Percentiles rank a stretch among this genome's conserved stretches.
These are phyloP conservation scores for Camponotus vicinus DNA, from an alignment of 1,140 invertebrate genomes.

Conservation along the genomic window DNA sequence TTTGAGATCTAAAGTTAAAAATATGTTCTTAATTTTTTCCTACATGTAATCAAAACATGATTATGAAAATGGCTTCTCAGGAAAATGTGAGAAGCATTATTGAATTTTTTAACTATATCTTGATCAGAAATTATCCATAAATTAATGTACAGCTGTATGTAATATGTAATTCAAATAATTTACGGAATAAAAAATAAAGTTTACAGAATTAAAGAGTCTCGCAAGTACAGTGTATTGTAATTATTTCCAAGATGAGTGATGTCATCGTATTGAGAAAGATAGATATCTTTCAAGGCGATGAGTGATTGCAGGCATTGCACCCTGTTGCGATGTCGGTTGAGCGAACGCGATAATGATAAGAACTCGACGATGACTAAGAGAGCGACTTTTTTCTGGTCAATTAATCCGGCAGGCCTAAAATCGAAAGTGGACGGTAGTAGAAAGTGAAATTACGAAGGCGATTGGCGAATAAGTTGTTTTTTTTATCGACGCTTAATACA, in stretches of 20 bases:
- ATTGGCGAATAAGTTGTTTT: constrained; percentile 10
- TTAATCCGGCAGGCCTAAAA: constrained; percentile 70
- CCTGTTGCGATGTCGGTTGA: neutral
- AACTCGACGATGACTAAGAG: constrained; percentile 50
- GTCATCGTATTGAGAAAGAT: neutral
- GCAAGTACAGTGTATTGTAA: neutral
- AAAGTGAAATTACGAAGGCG: constrained; percentile 78
- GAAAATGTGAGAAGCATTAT: neutral
- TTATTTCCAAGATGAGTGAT: neutral
- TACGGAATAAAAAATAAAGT: neutral
- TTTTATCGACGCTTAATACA: constrained; percentile 52
- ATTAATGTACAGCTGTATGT: neutral
- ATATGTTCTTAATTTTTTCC: neutral
- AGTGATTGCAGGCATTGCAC: constrained; percentile 18
- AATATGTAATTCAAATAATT: neutral
- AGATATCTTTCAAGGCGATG: neutral
- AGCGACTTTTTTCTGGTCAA: constrained; percentile 62
- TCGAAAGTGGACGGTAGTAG: constrained; percentile 80
- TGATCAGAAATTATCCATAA: neutral
- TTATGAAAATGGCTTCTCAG: neutral
- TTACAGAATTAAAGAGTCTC: neutral
- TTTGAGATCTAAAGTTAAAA: neutral
- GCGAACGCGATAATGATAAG: constrained; percentile 33
- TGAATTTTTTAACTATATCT: neutral
- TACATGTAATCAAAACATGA: neutral